Evolutionary conservation across 1,140 invertebrate species (phyloP).

Genomic region (Formica selysi): DNA sequence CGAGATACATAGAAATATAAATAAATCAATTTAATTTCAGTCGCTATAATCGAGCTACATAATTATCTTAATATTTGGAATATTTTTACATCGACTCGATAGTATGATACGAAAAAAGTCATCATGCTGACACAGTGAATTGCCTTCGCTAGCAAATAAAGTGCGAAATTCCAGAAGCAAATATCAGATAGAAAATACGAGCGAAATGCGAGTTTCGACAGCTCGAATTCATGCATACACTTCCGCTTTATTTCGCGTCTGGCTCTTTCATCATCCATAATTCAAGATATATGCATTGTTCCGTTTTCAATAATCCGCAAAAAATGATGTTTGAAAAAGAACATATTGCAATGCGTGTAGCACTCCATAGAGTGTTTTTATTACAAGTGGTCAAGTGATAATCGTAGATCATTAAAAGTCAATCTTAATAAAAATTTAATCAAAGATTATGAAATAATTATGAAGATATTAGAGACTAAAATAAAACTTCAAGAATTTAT

Average conservation of each 20-base stretch:
- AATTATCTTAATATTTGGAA: background rate
- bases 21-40: constrained; percentile 1
- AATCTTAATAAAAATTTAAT: background rate
- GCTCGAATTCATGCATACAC: constrained; percentile 19
- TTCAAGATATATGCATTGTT: background rate
- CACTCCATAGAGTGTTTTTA: no score
- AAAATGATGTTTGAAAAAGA: background rate
- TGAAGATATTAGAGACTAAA: background rate
- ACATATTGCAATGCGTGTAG: no score
- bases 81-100: background rate
- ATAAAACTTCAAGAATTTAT: constrained; percentile 11
- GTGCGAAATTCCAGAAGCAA: constrained; percentile 44
- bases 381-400: background rate
- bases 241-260: background rate
- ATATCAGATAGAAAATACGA: constrained; percentile 28
- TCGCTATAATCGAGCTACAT: background rate
- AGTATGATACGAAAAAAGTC: constrained; percentile 23
- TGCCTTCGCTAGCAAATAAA: constrained; percentile 3
- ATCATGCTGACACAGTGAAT: constrained; percentile 13
- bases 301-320: background rate
- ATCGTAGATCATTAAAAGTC: background rate
- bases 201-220: constrained; percentile 15
- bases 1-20: background rate
- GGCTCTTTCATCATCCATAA: background rate
- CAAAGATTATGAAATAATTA: background rate